Base-by-base conservation (phyloP, 2,113 vertebrate genomes). In the Gorilla gorilla region DNA sequence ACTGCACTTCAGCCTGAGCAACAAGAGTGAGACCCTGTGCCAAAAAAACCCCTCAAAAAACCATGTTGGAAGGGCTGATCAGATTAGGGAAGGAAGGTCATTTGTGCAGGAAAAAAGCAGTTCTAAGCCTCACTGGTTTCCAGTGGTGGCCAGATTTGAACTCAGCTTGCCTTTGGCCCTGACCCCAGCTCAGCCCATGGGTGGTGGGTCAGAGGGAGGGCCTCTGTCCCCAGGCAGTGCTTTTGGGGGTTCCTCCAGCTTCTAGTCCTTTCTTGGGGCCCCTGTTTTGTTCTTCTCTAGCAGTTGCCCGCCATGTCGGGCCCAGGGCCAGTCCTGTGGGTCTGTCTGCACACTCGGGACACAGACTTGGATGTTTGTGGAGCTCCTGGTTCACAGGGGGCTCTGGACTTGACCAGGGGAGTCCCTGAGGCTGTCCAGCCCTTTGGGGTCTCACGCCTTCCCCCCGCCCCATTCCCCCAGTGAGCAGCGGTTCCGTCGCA, bases 401-500 rank as follows among this genome's bases (percentile, higher is more conserved):
- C 13, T 23, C n/a, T 40, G 48, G 38, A 14, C 35, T 52, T 22
- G 48, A 7, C 40, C 68, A 10, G 6, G 4, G 20, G 22, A 14
- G 16, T 27, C 10, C 2, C 3, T 16, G 35, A 18, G 40, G 13
- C 38, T 2, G 12, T 9, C 22, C 14, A 2, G 3, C 30, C 12
- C 45, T 0, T 0, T 43, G 0, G 52, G 2, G 22, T 25, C n/a
- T 97, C 48, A 92, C 4, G 0, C 35, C 27, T 5, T 16, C 4
- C 2, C 2, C 7, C 30, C 11, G 0, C 13, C 61, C 12, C 12
- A 64, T 30, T 32, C 61, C 27, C 61, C 27, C 98, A 99, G 99
- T 99, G 97, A 99, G 99, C 99, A 99, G 99, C 0, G 99, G 99
- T 75, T 99, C 99, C 0, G 75, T 99, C 98, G 99, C 99, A 0